A percentile compares a stretch with the other conserved stretches of the same genome.
These are phyloP conservation scores for Gorsachius goisagi DNA, from an alignment of 2,113 vertebrate species.

Conservation along the genomic window DNA sequence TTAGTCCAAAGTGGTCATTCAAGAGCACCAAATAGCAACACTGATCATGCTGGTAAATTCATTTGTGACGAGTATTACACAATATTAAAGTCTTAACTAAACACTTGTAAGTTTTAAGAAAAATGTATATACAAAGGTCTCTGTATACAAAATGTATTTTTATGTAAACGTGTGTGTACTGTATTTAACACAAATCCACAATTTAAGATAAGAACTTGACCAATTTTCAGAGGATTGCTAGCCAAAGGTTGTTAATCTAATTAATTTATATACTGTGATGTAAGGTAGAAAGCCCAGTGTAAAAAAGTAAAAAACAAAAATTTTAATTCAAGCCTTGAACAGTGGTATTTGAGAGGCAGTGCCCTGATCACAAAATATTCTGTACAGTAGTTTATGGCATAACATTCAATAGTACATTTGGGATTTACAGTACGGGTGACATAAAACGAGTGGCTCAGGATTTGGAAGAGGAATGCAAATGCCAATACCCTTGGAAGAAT, in stretches of 20 bases:
- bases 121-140: conserved; percentile 69
- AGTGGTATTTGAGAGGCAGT: conserved; percentile 34
- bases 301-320: conserved; percentile 62
- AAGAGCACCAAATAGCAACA: conserved; percentile 62
- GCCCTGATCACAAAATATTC: conserved; percentile 21
- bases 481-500: background rate
- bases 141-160: conserved; percentile 63
- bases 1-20: conserved; percentile 22
- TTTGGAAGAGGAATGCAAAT: conserved; percentile 6
- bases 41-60: conserved; percentile 59
- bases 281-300: conserved; percentile 58
- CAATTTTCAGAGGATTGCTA: background rate
- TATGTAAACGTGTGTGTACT: conserved; percentile 64
- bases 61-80: conserved; percentile 48
- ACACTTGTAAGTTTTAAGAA: conserved; percentile 58
- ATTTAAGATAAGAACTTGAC: conserved; percentile 25
- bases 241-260: conserved; percentile 20
- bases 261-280: background rate
- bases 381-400: conserved; percentile 41
- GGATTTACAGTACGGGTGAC: background rate
- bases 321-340: conserved; percentile 41
- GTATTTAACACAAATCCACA: conserved; percentile 47
- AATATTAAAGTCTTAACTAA: conserved; percentile 61
- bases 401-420: conserved; percentile 29
- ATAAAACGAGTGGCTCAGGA: conserved; percentile 25